Evolutionary conservation across 2,888 invertebrate species (phyloP).

Genomic region (Amphipoea oculea): DNA sequence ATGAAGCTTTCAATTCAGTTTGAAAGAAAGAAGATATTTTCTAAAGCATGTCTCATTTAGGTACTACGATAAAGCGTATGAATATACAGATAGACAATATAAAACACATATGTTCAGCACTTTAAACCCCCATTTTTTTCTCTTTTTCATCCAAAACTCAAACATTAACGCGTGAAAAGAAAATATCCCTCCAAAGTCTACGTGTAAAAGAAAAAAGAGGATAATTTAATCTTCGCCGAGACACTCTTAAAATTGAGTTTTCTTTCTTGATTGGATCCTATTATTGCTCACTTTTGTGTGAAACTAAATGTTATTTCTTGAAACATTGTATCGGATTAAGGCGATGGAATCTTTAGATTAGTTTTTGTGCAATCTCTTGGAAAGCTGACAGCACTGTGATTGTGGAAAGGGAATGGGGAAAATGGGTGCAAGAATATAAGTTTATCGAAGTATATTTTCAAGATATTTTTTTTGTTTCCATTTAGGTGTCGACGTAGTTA

Average conservation of each 20-base stretch:
- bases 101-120: background rate
- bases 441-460: background rate
- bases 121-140: slow-evolving; percentile 3
- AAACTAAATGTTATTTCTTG: slow-evolving; percentile 54
- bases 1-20: slow-evolving; percentile 5
- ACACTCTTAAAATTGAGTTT: slow-evolving; percentile 59
- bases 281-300: slow-evolving; percentile 48
- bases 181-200: slow-evolving; percentile 13
- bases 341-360: slow-evolving; percentile 52
- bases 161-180: slow-evolving; percentile 15
- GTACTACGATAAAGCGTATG: background rate
- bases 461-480: background rate
- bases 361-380: slow-evolving; percentile 45
- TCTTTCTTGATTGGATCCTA: slow-evolving; percentile 58
- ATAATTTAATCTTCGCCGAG: slow-evolving; percentile 54
- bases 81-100: background rate
- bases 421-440: slow-evolving; percentile 27
- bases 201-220: slow-evolving; percentile 30
- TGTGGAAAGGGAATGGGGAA: slow-evolving; percentile 22
- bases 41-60: background rate
- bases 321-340: slow-evolving; percentile 41
- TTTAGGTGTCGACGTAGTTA: background rate
- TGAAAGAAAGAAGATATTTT: background rate
- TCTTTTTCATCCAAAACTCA: slow-evolving; percentile 9
- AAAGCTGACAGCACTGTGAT: slow-evolving; percentile 28